Percentiles rank a stretch among this genome's conserved stretches.
phyloP scores from a whole-genome alignment of 2,113 vertebrate species.

The Penelope pileata region DNA sequence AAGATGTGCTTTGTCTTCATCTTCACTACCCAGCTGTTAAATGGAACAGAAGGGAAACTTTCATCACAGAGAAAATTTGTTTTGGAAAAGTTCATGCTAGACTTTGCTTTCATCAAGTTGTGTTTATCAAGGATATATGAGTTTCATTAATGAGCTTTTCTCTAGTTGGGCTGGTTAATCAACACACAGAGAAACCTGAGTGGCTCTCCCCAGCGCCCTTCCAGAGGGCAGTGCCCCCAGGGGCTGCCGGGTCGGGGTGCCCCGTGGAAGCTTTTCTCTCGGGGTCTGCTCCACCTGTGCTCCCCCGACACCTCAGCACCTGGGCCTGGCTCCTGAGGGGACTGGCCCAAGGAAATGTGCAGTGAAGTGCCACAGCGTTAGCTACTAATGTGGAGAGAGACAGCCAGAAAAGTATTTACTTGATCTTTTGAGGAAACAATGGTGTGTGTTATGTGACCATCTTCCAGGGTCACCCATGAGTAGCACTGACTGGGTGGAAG shows the following conservation, averaged over 20 bases:
- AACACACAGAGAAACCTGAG: background rate
- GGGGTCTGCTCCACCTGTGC: background rate
- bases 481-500: background rate
- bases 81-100: background rate
- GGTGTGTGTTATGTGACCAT: accelerated
- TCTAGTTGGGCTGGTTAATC: background rate
- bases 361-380: background rate
- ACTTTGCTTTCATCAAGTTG: background rate
- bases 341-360: background rate
- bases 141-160: background rate
- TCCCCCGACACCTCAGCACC: background rate
- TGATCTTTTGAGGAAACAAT: background rate
- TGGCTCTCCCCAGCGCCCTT: background rate
- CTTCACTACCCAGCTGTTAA: conserved; percentile 21
- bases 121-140: background rate
- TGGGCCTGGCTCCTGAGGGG: background rate
- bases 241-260: background rate
- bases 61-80: background rate
- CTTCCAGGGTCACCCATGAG: background rate
- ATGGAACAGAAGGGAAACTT: conserved; percentile 24
- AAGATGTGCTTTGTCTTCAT: conserved; percentile 34
- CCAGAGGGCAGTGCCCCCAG: background rate
- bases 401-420: background rate
- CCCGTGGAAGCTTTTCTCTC: background rate
- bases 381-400: accelerated